phyloP scores from a whole-genome alignment of 2,888 invertebrate species.

The Ptilodon capucinus region DNA sequence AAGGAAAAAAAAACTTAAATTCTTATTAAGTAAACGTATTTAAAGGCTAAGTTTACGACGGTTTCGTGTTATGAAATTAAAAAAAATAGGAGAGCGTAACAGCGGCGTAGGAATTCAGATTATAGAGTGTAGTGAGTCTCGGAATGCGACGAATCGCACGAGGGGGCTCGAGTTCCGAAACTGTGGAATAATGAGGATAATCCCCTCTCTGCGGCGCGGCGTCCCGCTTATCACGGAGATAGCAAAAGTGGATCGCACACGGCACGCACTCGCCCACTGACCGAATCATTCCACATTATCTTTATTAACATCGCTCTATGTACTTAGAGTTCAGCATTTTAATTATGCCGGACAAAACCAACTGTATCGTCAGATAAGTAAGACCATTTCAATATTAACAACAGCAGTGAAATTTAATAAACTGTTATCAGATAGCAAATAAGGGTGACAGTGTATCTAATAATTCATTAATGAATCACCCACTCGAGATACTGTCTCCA shows the following conservation, averaged over 20 bases:
- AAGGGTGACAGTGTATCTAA: conserved; percentile 55
- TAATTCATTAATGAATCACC: conserved; percentile 63
- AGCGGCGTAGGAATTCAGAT: conserved; percentile 20
- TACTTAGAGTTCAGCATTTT: conserved; percentile 59
- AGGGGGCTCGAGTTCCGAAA: conserved; percentile 42
- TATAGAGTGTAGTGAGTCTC: conserved; percentile 16
- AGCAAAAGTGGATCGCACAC: conserved; percentile 64
- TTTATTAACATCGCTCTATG: conserved; percentile 64
- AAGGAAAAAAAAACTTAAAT: conserved; percentile 39
- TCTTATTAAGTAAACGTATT: conserved; percentile 58
- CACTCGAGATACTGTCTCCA: conserved; percentile 48
- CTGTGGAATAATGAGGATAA: conserved; percentile 71
- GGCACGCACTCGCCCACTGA: conserved; percentile 59
- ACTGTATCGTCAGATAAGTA: conserved; percentile 63
- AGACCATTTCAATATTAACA: conserved; percentile 54
- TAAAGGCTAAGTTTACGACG: conserved; percentile 45
- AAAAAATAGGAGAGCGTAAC: conserved; percentile 36
- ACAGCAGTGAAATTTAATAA: conserved; percentile 72
- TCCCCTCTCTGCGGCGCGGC: conserved; percentile 54
- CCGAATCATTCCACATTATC: conserved; percentile 64
- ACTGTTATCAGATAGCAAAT: conserved; percentile 65
- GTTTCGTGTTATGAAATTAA: conserved; percentile 41
- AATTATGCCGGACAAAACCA: conserved; percentile 59
- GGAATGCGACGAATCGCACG: conserved; percentile 26
- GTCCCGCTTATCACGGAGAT: conserved; percentile 69